phyloP scores from a whole-genome alignment of 2,888 invertebrate species.

The Disparrhopalites patrizii region DNA sequence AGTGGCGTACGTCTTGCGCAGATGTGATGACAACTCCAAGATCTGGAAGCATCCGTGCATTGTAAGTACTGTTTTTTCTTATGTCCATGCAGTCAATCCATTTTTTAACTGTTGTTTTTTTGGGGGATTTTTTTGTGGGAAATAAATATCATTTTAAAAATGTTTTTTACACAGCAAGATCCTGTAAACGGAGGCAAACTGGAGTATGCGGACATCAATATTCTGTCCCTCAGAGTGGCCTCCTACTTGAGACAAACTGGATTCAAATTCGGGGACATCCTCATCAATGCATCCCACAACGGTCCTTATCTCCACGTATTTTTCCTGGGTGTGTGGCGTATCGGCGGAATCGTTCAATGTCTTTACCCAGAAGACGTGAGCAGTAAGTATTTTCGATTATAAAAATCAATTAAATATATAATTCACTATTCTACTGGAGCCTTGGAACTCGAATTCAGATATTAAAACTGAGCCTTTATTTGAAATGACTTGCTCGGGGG shows the following conservation, averaged over 20 bases:
- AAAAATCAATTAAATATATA: neutral
- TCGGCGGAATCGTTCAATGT: slow-evolving; percentile 32
- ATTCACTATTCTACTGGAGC: too few species aligned
- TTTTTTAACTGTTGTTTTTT: neutral
- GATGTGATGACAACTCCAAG: neutral
- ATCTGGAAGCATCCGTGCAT: slow-evolving; percentile 15
- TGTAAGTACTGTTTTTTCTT: slow-evolving; percentile 8
- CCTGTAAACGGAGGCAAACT: slow-evolving; percentile 26
- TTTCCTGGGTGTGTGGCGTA: slow-evolving; percentile 39
- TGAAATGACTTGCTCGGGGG: too few species aligned
- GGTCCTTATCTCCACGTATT: slow-evolving; percentile 36
- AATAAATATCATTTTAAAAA: neutral
- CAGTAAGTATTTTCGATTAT: slow-evolving; percentile 21
- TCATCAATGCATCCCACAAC: slow-evolving; percentile 36
- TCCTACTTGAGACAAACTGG: slow-evolving; percentile 29
- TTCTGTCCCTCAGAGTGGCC: slow-evolving; percentile 29
- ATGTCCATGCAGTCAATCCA: neutral
- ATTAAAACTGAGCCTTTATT: too few species aligned
- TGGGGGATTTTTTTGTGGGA: neutral
- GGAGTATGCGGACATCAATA: slow-evolving; percentile 25
- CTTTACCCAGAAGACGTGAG: slow-evolving; percentile 42
- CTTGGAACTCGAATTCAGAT: too few species aligned
- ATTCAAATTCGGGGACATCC: slow-evolving; percentile 33
- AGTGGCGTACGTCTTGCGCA: slow-evolving; percentile 6
- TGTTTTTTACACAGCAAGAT: neutral